Evolutionary conservation across 2,113 vertebrate genomes (phyloP).

Genomic region (Macquaria australasica): DNA sequence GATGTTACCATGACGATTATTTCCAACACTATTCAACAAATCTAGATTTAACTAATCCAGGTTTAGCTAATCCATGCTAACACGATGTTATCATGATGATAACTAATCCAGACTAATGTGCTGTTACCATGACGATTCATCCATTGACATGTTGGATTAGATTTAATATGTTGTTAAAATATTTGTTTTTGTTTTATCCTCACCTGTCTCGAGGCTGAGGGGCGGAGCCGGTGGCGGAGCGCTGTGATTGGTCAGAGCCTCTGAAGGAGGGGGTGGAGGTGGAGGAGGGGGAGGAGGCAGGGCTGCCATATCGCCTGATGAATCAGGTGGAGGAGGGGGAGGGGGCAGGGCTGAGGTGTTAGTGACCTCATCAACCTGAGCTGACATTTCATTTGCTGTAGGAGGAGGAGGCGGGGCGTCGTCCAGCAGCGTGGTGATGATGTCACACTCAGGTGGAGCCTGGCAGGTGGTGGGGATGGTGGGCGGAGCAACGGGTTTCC

Average conservation of each 20-base stretch:
- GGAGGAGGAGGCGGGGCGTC: constrained; percentile 60
- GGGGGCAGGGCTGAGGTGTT: constrained; percentile 25
- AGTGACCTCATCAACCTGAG: neutral
- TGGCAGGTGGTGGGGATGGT: constrained; percentile 67
- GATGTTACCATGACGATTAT: neutral
- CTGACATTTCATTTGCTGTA: neutral
- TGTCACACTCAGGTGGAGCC: constrained; percentile 64
- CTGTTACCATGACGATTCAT: no score
- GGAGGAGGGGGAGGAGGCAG: constrained; percentile 14
- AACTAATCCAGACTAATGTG: no score
- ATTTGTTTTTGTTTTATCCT: neutral
- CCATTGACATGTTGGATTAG: no score
- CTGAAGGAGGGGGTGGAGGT: neutral
- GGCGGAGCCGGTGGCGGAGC: constrained; percentile 29
- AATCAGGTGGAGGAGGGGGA: constrained; percentile 45
- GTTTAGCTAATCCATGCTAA: neutral
- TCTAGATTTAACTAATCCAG: neutral
- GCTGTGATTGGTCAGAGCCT: neutral
- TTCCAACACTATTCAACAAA: no score
- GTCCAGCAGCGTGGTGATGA: constrained; percentile 61
- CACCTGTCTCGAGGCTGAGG: constrained; percentile 79
- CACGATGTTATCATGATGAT: no score
- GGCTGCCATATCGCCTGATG: neutral
- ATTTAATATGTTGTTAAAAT: neutral
- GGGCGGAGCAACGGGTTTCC: constrained; percentile 79